These are phyloP conservation scores for Ellobius talpinus DNA, from an alignment of 2,113 vertebrate genomes.

Conservation along the genomic window DNA sequence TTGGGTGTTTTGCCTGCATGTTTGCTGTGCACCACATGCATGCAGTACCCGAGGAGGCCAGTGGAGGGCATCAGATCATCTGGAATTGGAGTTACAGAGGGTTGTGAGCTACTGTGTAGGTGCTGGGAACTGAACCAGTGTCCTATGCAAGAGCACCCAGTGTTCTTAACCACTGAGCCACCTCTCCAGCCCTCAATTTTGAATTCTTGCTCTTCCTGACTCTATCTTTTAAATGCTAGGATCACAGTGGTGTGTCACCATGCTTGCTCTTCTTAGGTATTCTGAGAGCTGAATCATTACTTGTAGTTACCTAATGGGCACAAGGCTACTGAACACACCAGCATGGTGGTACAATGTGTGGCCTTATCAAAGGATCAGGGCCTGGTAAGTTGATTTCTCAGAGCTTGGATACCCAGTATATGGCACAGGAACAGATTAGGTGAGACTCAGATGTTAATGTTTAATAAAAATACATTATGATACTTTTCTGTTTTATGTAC, in stretches of 20 bases:
- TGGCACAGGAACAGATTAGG: slow-evolving; percentile 80
- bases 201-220: background rate
- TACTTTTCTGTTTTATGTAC: slow-evolving; percentile 81
- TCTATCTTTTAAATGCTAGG: background rate
- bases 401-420: slow-evolving; percentile 75
- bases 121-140: background rate
- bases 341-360: slow-evolving; percentile 53
- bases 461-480: slow-evolving; percentile 85
- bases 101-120: background rate
- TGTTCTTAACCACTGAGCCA: background rate
- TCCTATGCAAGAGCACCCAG: background rate
- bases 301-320: slow-evolving; percentile 32
- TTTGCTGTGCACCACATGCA: background rate
- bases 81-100: background rate
- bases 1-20: background rate
- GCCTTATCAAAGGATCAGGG: background rate
- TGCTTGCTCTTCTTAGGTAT: background rate
- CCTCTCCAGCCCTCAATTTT: background rate
- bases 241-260: background rate
- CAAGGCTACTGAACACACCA: slow-evolving; percentile 65
- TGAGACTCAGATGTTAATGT: slow-evolving; percentile 81
- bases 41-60: background rate
- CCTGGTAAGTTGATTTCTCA: slow-evolving; percentile 64
- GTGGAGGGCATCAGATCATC: background rate
- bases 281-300: background rate